Percentiles rank a stretch among this genome's conserved stretches.
Evolutionary conservation across 2,113 vertebrate genomes (phyloP).

Genomic region (Arizona elegans): DNA sequence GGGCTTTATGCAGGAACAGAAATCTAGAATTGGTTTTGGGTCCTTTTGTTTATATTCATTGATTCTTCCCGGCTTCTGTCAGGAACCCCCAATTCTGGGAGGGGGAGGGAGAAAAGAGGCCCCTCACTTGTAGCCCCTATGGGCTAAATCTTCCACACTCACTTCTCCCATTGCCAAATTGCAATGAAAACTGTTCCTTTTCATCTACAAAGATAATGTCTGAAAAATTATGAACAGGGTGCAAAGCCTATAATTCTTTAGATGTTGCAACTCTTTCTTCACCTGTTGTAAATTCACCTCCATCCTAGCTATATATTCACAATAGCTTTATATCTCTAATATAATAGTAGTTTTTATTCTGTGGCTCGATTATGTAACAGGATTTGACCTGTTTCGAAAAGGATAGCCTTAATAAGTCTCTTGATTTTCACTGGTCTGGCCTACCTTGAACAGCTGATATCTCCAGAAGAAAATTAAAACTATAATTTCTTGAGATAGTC

Average conservation of each 20-base stretch:
- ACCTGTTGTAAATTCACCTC: not conserved
- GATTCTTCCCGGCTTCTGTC: not conserved
- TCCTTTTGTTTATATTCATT: not conserved
- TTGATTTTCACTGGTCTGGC: not conserved
- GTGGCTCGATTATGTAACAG: not conserved
- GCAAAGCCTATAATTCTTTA: not conserved
- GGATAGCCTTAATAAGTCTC: not conserved
- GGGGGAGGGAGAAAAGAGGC: not conserved
- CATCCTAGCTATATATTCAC: not conserved
- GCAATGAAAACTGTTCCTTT: not conserved
- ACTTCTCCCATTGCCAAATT: not conserved
- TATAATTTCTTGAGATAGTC: not conserved
- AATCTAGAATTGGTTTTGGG: not conserved
- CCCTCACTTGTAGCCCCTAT: not conserved
- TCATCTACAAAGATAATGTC: not conserved
- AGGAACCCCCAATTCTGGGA: too few relatives aligned
- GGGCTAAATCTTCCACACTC: not conserved
- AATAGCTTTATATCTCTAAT: not conserved
- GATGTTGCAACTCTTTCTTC: not conserved
- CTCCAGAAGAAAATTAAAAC: not conserved
- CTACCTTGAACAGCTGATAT: not conserved
- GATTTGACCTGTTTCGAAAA: not conserved
- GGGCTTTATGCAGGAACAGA: not conserved
- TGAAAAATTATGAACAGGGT: not conserved
- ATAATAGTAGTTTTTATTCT: not conserved